Percentiles rank a stretch among this genome's conserved stretches.
Evolutionary conservation across 2,797 vertebrate genomes (phyloP).

Genomic region (Peromyscus attwateri): DNA sequence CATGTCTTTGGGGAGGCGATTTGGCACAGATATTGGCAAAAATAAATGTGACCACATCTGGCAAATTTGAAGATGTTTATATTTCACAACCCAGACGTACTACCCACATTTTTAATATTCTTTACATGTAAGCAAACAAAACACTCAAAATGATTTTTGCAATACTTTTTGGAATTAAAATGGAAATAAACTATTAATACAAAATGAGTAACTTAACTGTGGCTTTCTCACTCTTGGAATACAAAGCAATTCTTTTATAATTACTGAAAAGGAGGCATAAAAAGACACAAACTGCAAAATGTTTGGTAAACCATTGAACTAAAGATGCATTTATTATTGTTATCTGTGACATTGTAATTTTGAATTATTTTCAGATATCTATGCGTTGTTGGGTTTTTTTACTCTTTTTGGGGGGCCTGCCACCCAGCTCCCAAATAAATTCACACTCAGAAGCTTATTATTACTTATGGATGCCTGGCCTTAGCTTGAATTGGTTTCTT

Average conservation of each 20-base stretch:
- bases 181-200: not conserved
- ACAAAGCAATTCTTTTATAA: not conserved
- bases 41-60: not conserved
- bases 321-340: not conserved
- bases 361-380: not conserved
- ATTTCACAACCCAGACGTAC: not conserved
- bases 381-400: too few species aligned
- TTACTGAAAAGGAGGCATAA: not conserved
- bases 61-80: constrained; percentile 25
- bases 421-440: too few species aligned
- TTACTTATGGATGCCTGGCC: too few species aligned
- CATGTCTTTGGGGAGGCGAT: not conserved
- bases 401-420: too few species aligned
- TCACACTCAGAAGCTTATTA: too few species aligned
- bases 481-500: too few species aligned
- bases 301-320: not conserved
- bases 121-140: not conserved
- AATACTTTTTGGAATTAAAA: not conserved
- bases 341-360: not conserved
- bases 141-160: not conserved
- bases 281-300: constrained; percentile 1
- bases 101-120: not conserved
- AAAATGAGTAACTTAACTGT: not conserved
- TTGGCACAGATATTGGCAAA: not conserved
- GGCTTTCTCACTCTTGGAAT: not conserved